These are phyloP conservation scores for Sardinella longiceps DNA, from an alignment of 2,797 vertebrate genomes.

Conservation along the genomic window DNA sequence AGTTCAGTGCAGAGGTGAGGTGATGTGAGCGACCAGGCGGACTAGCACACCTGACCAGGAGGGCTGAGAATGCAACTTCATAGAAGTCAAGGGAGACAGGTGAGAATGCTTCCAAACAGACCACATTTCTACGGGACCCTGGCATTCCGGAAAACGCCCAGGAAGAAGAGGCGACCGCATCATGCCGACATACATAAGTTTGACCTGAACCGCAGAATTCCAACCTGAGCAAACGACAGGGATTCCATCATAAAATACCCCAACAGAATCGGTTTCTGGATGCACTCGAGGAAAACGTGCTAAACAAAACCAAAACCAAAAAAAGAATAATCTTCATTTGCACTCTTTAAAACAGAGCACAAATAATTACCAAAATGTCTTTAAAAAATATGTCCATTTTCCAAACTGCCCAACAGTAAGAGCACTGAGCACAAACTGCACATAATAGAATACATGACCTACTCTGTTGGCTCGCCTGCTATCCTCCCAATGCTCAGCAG, in stretches of 20 bases:
- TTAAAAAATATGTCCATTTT: slow-evolving; percentile 69
- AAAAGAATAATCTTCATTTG: slow-evolving; percentile 48
- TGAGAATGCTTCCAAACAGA: slow-evolving; percentile 80
- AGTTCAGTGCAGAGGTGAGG: slow-evolving; percentile 60
- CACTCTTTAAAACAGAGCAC: slow-evolving; percentile 81
- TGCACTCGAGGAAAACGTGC: slow-evolving; percentile 69
- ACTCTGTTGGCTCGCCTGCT: slow-evolving; percentile 6
- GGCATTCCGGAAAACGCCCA: background rate
- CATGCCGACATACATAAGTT: slow-evolving; percentile 14
- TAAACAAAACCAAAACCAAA: slow-evolving; percentile 33
- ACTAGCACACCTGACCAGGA: slow-evolving; percentile 56
- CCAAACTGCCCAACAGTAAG: slow-evolving; percentile 68
- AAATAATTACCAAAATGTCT: slow-evolving; percentile 67
- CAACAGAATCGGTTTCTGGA: slow-evolving; percentile 29
- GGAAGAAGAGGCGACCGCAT: slow-evolving; percentile 20
- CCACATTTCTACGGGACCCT: slow-evolving; percentile 71
- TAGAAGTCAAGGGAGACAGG: slow-evolving; percentile 90
- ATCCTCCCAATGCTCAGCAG: slow-evolving; percentile 2
- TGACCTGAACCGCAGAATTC: slow-evolving; percentile 32
- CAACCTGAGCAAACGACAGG: slow-evolving; percentile 39
- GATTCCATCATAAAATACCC: slow-evolving; percentile 46
- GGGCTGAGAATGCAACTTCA: slow-evolving; percentile 92
- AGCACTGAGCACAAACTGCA: slow-evolving; percentile 1
- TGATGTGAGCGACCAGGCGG: slow-evolving; percentile 63
- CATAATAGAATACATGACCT: background rate